Evolutionary conservation across 2,113 vertebrate species (phyloP).

Genomic region (Clarias batrachus): DNA sequence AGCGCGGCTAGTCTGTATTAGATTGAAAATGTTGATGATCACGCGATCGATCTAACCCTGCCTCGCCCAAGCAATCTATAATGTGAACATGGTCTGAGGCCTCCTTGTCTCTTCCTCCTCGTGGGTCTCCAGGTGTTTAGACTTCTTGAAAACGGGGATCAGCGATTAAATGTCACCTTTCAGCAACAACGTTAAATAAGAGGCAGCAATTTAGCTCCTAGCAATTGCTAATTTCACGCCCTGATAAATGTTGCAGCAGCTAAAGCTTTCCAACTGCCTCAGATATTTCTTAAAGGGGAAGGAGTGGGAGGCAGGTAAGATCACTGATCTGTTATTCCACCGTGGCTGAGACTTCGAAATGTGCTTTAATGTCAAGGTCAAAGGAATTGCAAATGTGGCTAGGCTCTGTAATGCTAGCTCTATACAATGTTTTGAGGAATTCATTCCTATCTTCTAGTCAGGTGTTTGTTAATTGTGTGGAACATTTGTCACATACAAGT

Average conservation of each 20-base stretch:
- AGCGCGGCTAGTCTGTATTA: conserved; percentile 51
- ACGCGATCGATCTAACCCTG: conserved; percentile 53
- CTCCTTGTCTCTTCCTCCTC: conserved; percentile 40
- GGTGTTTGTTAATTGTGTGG: conserved; percentile 14
- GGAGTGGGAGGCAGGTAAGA: conserved; percentile 39
- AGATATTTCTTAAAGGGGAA: conserved; percentile 62
- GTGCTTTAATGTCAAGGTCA: conserved; percentile 52
- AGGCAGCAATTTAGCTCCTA: conserved; percentile 67
- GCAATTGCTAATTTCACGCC: conserved; percentile 71
- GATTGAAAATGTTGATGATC: conserved; percentile 58
- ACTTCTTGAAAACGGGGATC: conserved; percentile 61
- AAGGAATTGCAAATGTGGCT: conserved; percentile 18
- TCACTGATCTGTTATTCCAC: conserved; percentile 33
- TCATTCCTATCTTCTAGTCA: not conserved
- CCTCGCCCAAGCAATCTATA: conserved; percentile 55
- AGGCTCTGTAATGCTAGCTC: conserved; percentile 26
- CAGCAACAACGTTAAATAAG: conserved; percentile 69
- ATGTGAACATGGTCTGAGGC: conserved; percentile 51
- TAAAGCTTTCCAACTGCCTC: conserved; percentile 58
- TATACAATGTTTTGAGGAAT: not conserved
- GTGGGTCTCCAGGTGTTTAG: conserved; percentile 56
- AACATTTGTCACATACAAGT: conserved; percentile 12
- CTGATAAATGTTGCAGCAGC: conserved; percentile 68
- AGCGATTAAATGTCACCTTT: conserved; percentile 70
- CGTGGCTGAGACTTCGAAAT: conserved; percentile 2